Conservation (phyloP, 2,888 invertebrate species). For the Lasioglossum villosulum region DNA sequence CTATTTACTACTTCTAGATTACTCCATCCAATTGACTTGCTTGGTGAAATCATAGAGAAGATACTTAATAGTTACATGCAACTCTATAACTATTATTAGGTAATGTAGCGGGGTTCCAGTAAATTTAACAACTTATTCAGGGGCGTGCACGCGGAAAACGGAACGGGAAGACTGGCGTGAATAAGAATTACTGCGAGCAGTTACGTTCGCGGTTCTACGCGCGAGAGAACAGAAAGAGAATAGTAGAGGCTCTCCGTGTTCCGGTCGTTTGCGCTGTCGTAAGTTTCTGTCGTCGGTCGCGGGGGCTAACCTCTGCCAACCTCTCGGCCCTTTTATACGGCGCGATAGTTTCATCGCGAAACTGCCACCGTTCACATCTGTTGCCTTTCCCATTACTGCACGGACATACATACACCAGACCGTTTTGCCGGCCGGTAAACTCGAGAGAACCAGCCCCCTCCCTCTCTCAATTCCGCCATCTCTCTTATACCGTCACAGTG, state of each 20-base stretch:
- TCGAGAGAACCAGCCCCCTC: slow-evolving; percentile 40
- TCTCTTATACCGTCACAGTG: background rate
- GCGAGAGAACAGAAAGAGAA: slow-evolving; percentile 14
- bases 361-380: slow-evolving; percentile 61
- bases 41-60: background rate
- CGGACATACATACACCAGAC: slow-evolving; percentile 54
- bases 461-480: background rate
- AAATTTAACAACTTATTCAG: background rate
- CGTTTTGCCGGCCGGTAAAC: slow-evolving; percentile 61
- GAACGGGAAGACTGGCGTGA: slow-evolving; percentile 22
- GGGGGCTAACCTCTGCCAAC: slow-evolving; percentile 53
- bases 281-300: slow-evolving; percentile 55
- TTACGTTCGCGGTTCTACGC: slow-evolving; percentile 25
- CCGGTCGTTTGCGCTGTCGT: slow-evolving; percentile 76
- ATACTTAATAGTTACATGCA: background rate
- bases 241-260: slow-evolving; percentile 48
- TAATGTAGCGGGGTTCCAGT: background rate
- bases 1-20: background rate
- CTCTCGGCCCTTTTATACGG: slow-evolving; percentile 63
- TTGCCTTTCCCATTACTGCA: slow-evolving; percentile 61
- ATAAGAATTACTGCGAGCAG: slow-evolving; percentile 39
- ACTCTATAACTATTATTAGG: background rate
- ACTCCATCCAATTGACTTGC: background rate
- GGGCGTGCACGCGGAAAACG: background rate
- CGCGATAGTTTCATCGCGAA: slow-evolving; percentile 65